Evolutionary conservation across 2,113 vertebrate species (phyloP).

Genomic region (Perognathus longimembris): DNA sequence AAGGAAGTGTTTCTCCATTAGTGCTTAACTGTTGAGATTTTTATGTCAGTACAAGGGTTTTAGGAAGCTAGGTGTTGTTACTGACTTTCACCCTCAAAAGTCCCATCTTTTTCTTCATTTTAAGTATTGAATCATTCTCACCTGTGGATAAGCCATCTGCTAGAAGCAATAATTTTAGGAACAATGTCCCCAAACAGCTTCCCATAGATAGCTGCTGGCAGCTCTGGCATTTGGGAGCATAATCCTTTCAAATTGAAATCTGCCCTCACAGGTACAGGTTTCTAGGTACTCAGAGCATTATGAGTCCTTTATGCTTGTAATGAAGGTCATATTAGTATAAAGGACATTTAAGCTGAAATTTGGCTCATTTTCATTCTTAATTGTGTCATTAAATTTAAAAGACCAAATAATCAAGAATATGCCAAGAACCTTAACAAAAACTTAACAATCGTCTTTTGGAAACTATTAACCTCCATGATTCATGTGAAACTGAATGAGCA

Average conservation of each 20-base stretch:
- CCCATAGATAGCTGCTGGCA: constrained; percentile 65
- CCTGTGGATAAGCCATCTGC: constrained; percentile 76
- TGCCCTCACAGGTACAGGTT: constrained; percentile 67
- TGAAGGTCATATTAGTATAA: constrained; percentile 73
- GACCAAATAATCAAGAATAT: constrained; percentile 51
- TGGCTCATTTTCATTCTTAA: constrained; percentile 46
- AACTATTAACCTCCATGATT: constrained; percentile 51
- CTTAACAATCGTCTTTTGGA: constrained; percentile 37
- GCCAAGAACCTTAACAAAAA: constrained; percentile 41
- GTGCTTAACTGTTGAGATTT: constrained; percentile 38
- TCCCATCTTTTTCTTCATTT: constrained; percentile 66
- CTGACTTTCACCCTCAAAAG: constrained; percentile 56
- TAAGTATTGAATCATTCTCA: constrained; percentile 67
- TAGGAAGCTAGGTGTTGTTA: not conserved
- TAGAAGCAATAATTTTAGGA: constrained; percentile 76
- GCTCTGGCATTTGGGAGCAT: constrained; percentile 77
- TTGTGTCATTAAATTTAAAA: constrained; percentile 42
- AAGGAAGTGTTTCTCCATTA: constrained; percentile 50
- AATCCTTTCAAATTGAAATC: constrained; percentile 77
- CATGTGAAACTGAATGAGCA: constrained; percentile 13
- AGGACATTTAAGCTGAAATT: constrained; percentile 50
- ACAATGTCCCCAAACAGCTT: constrained; percentile 74
- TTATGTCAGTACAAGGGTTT: constrained; percentile 60
- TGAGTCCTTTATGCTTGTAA: constrained; percentile 41
- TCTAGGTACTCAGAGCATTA: constrained; percentile 38